Evolutionary conservation across 2,797 vertebrate genomes (phyloP).

Genomic region (Lerista edwardsae): DNA sequence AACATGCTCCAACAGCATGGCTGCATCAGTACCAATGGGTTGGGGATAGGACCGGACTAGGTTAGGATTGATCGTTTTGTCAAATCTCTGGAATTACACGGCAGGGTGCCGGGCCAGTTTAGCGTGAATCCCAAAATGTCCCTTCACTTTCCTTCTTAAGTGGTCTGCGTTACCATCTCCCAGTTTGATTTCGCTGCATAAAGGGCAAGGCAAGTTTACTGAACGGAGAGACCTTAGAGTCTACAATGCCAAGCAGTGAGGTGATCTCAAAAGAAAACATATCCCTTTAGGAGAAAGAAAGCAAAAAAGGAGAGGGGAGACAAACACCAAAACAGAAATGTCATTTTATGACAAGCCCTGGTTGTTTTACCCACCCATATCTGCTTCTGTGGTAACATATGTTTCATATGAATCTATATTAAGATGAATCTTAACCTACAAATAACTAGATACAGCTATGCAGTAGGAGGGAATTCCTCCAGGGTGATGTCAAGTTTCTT

Average conservation of each 20-base stretch:
- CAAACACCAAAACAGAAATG: conserved; percentile 52
- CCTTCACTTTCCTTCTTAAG: conserved; percentile 44
- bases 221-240: conserved; percentile 66
- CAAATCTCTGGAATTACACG: conserved; percentile 28
- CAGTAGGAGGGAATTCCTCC: conserved; percentile 86
- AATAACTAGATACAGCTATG: conserved; percentile 92
- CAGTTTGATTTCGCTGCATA: conserved; percentile 58
- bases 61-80: conserved; percentile 17
- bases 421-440: conserved; percentile 96
- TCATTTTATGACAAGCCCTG: conserved; percentile 68
- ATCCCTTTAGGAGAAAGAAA: conserved; percentile 48
- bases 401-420: conserved; percentile 96
- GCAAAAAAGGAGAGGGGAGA: not conserved
- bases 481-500: conserved; percentile 81
- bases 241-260: conserved; percentile 66
- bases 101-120: conserved; percentile 26
- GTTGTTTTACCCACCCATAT: conserved; percentile 68
- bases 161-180: conserved; percentile 59
- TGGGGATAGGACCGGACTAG: too few relatives aligned
- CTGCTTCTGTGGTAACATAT: conserved; percentile 83
- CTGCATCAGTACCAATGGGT: too few relatives aligned
- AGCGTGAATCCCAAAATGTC: conserved; percentile 37
- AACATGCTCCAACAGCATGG: too few relatives aligned
- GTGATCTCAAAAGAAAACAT: conserved; percentile 70
- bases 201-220: conserved; percentile 69